Evolutionary conservation across 2,113 vertebrate genomes (phyloP).

Genomic region (Grammomys dolichurus): DNA sequence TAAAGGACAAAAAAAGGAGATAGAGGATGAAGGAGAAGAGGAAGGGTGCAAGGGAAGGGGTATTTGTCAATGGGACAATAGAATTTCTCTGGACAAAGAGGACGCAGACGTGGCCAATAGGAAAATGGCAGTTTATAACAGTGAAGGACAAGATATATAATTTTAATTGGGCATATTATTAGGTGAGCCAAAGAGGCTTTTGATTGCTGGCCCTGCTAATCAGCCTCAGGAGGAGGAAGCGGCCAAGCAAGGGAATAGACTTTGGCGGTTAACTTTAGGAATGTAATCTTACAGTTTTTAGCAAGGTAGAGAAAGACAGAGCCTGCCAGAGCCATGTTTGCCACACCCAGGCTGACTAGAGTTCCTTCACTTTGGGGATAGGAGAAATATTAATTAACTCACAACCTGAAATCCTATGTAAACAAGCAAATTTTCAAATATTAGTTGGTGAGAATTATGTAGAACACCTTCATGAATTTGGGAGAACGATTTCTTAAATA

Average conservation of each 20-base stretch:
- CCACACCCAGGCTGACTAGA: neutral
- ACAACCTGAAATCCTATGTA: neutral
- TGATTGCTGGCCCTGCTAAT: neutral
- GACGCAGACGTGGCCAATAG: neutral
- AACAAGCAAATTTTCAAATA: neutral
- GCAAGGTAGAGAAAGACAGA: neutral
- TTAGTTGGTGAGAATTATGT: neutral
- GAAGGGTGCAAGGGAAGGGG: neutral
- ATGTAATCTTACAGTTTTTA: neutral
- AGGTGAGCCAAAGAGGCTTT: neutral
- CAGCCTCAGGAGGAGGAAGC: too few species aligned
- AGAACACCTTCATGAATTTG: constrained; percentile 13
- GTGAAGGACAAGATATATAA: neutral
- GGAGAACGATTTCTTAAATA: neutral
- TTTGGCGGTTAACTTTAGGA: neutral
- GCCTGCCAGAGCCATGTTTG: neutral
- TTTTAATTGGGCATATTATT: neutral
- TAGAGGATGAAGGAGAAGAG: neutral
- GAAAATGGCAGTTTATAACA: neutral
- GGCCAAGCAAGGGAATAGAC: too few species aligned
- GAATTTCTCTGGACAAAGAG: neutral
- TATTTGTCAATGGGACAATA: neutral
- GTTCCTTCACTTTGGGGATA: neutral
- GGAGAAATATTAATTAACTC: neutral
- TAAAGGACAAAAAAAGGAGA: neutral